phyloP scores from a whole-genome alignment of 2,888 invertebrate genomes.

The Folsomia manolachei region DNA sequence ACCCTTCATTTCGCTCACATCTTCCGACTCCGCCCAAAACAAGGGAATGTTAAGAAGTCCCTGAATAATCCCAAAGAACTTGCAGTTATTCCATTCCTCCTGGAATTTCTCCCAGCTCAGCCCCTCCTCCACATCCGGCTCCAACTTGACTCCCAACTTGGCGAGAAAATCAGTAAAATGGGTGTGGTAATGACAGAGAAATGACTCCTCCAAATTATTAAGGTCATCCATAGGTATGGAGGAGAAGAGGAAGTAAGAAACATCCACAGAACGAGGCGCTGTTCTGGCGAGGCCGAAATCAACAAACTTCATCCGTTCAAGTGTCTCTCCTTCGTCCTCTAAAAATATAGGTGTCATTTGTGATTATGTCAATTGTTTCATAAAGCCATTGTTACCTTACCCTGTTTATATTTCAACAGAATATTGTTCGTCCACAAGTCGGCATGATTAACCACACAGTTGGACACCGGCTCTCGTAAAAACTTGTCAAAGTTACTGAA shows the following conservation, averaged over 20 bases:
- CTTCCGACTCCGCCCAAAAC: not conserved
- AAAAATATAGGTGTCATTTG: too few species aligned
- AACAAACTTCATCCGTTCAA: too few species aligned
- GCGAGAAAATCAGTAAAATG: not conserved
- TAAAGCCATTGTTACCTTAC: too few species aligned
- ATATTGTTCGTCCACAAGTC: slow-evolving; percentile 48
- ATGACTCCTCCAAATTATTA: not conserved
- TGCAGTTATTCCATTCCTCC: not conserved
- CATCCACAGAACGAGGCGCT: not conserved
- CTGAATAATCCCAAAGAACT: not conserved
- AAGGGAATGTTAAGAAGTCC: not conserved
- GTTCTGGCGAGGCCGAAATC: not conserved
- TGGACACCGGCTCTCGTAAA: not conserved
- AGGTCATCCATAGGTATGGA: not conserved
- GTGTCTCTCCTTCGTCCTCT: too few species aligned
- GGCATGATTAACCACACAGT: slow-evolving; percentile 15
- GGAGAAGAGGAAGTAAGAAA: not conserved
- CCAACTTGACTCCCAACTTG: not conserved
- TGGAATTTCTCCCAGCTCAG: not conserved
- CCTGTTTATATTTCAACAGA: not conserved
- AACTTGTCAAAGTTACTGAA: not conserved
- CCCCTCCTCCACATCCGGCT: not conserved
- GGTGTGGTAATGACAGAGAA: not conserved
- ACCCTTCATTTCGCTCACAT: too few species aligned
- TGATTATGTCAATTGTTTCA: too few species aligned